phyloP scores from a whole-genome alignment of 2,797 vertebrate species.

The Parotocinclus haroldoi region DNA sequence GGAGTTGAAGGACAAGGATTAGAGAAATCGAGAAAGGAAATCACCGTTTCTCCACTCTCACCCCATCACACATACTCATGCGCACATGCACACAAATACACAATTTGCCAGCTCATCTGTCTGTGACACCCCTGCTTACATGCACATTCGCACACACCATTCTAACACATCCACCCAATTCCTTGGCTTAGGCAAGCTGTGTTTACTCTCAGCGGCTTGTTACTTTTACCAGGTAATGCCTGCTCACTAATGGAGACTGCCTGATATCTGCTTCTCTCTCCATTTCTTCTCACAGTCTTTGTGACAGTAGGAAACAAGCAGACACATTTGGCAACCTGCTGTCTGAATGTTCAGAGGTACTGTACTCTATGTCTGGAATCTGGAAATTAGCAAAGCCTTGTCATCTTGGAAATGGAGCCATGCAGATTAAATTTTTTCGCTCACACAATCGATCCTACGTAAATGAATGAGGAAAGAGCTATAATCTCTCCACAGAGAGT shows the following conservation, averaged over 20 bases:
- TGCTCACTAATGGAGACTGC: conserved; percentile 31
- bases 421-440: too few relatives aligned
- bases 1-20: conserved; percentile 23
- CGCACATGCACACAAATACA: not conserved
- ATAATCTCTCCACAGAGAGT: too few relatives aligned
- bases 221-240: conserved; percentile 52
- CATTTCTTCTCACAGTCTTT: not conserved
- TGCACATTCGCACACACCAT: conserved; percentile 23
- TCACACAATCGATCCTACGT: too few relatives aligned
- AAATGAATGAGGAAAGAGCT: too few relatives aligned
- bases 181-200: conserved; percentile 12
- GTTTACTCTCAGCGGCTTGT: conserved; percentile 47
- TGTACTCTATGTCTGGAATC: not conserved
- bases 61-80: not conserved
- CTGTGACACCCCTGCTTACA: not conserved
- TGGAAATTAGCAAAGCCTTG: too few relatives aligned
- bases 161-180: conserved; percentile 24
- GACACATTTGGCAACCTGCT: conserved; percentile 5
- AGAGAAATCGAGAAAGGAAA: conserved; percentile 24
- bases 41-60: not conserved
- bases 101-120: not conserved
- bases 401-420: too few relatives aligned
- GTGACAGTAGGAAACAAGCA: too few relatives aligned
- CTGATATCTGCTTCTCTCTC: conserved; percentile 41
- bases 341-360: not conserved